Conservation (phyloP, 2,888 invertebrate genomes). For the Aricia artaxerxes region DNA sequence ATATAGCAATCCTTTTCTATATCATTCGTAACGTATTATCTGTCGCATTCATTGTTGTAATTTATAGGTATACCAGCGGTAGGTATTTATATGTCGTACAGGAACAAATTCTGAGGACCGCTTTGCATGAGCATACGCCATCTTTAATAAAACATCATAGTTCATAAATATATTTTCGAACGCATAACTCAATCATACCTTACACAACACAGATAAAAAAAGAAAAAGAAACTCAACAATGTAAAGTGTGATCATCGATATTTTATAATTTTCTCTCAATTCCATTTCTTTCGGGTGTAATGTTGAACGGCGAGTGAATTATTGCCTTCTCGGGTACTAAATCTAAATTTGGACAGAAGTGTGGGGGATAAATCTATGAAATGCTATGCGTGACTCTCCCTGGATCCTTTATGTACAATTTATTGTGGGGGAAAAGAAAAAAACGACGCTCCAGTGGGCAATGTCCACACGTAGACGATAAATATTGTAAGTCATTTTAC, state of each 20-base stretch:
- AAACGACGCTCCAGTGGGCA: slow-evolving; percentile 52
- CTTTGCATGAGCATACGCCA: too few species aligned
- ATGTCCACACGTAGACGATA: slow-evolving; percentile 51
- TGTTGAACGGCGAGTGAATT: slow-evolving; percentile 58
- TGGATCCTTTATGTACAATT: slow-evolving; percentile 72
- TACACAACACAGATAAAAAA: background rate
- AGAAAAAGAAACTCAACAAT: background rate
- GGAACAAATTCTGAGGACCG: too few species aligned
- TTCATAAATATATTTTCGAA: too few species aligned
- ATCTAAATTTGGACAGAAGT: slow-evolving; percentile 79
- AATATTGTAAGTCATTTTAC: slow-evolving; percentile 42
- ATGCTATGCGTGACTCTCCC: slow-evolving; percentile 77
- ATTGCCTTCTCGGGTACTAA: slow-evolving; percentile 72
- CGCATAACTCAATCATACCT: background rate
- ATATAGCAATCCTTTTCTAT: too few species aligned
- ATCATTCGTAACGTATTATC: too few species aligned
- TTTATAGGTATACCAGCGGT: too few species aligned
- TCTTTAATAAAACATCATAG: too few species aligned
- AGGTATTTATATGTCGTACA: too few species aligned
- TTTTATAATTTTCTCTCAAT: slow-evolving; percentile 43
- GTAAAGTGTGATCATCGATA: slow-evolving; percentile 32
- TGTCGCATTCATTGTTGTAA: too few species aligned
- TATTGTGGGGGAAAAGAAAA: slow-evolving; percentile 67
- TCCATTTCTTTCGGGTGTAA: slow-evolving; percentile 52
- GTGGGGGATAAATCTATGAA: slow-evolving; percentile 75